Evolutionary conservation across 1,140 invertebrate genomes (phyloP).

Genomic region (Mesaphorura yosii): DNA sequence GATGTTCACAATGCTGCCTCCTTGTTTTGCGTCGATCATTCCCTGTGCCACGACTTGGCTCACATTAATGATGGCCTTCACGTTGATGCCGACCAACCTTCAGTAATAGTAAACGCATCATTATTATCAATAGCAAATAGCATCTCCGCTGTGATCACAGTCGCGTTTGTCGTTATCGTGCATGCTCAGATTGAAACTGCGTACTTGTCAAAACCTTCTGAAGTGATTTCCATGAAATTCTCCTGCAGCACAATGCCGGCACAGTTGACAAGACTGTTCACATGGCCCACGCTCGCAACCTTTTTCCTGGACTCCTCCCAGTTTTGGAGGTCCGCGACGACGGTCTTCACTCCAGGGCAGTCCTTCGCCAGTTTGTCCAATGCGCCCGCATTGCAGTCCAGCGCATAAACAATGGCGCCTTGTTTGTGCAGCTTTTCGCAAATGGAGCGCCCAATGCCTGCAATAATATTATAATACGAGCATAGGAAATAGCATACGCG

Average conservation of each 20-base stretch:
- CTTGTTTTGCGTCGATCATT: constrained; percentile 15
- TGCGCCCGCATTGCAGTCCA: constrained; percentile 36
- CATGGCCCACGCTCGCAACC: constrained; percentile 16
- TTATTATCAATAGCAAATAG: background rate
- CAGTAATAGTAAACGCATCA: background rate
- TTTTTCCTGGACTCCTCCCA: constrained; percentile 26
- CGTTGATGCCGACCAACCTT: constrained; percentile 16
- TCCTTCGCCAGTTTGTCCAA: constrained; percentile 35
- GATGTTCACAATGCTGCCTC: constrained; percentile 19
- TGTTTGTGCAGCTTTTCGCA: constrained; percentile 34
- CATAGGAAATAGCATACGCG: background rate
- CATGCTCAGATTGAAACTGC: background rate
- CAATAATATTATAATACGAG: background rate
- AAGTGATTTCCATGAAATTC: constrained; percentile 22
- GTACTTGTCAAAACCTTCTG: constrained; percentile 29
- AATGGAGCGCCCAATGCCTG: constrained; percentile 36
- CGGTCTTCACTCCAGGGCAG: constrained; percentile 21
- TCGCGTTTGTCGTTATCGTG: background rate
- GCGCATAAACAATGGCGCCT: constrained; percentile 38
- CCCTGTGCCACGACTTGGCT: constrained; percentile 14
- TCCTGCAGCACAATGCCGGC: constrained; percentile 18
- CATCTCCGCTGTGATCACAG: background rate
- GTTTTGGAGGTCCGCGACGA: constrained; percentile 27
- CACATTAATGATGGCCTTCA: constrained; percentile 25
- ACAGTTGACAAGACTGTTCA: constrained; percentile 31